Conservation (phyloP, 2,888 invertebrate species). For the Teleogryllus oceanicus region DNA sequence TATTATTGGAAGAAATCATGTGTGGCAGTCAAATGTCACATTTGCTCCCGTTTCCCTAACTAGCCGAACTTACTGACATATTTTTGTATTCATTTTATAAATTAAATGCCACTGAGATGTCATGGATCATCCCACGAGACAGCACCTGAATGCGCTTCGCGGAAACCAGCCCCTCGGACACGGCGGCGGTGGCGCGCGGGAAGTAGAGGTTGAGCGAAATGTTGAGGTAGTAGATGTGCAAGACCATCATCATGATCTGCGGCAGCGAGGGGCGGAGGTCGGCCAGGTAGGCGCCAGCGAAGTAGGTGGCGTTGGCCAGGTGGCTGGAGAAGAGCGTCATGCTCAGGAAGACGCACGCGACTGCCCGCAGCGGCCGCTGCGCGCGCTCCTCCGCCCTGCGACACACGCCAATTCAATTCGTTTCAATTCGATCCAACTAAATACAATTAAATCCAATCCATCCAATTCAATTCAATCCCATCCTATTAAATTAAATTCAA, state of each 20-base stretch:
- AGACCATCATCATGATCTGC: background rate
- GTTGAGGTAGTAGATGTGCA: background rate
- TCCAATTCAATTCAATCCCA: too few relatives aligned
- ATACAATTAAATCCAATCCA: too few relatives aligned
- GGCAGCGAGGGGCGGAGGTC: background rate
- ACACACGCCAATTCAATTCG: background rate
- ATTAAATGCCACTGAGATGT: too few relatives aligned
- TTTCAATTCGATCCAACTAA: too few relatives aligned
- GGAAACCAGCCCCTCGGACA: background rate
- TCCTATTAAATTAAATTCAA: too few relatives aligned
- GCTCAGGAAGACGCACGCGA: background rate
- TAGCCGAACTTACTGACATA: too few relatives aligned
- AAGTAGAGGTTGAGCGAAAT: background rate
- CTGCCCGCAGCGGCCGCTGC: background rate
- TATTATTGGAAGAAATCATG: too few relatives aligned
- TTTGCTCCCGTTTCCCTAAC: too few relatives aligned
- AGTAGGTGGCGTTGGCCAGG: background rate
- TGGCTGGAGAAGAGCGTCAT: background rate
- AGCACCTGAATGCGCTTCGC: background rate
- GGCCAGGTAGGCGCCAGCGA: background rate
- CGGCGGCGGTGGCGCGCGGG: background rate
- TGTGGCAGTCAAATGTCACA: too few relatives aligned
- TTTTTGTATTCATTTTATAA: too few relatives aligned
- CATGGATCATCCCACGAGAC: too few relatives aligned
- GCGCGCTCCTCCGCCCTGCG: background rate